Evolutionary conservation across 2,113 vertebrate species (phyloP).

Genomic region (Dromas ardeola): DNA sequence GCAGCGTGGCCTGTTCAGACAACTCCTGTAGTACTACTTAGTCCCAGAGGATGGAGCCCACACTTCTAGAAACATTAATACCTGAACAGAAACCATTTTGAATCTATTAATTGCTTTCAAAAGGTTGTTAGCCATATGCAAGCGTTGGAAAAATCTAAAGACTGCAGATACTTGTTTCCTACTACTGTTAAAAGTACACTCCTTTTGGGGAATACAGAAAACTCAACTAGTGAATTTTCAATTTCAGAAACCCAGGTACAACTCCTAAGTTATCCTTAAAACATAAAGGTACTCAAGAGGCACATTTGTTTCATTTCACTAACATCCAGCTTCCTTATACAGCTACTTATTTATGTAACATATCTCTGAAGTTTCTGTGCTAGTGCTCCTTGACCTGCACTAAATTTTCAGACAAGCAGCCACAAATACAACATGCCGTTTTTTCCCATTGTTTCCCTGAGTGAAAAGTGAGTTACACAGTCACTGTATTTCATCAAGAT

Average conservation of each 20-base stretch:
- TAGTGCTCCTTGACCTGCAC: background rate
- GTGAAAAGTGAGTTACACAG: background rate
- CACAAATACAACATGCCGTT: background rate
- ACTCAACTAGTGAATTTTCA: background rate
- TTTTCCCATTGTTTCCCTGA: background rate
- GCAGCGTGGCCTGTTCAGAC: background rate
- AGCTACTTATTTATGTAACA: background rate
- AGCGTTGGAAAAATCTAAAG: background rate
- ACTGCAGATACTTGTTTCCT: background rate
- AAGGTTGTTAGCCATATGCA: background rate
- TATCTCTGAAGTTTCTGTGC: background rate
- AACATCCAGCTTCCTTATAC: background rate
- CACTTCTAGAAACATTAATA: background rate
- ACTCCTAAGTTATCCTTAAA: background rate
- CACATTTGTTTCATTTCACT: background rate
- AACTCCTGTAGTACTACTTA: background rate
- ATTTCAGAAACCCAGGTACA: background rate
- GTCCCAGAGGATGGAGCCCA: constrained; percentile 7
- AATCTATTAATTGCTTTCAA: background rate
- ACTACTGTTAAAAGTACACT: background rate
- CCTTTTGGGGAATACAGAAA: background rate
- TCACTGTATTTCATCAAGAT: background rate
- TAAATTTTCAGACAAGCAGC: background rate
- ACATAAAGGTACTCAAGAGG: background rate
- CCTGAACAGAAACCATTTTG: background rate